Evolutionary conservation across 2,797 vertebrate species (phyloP).

Genomic region (Gallirallus australis): DNA sequence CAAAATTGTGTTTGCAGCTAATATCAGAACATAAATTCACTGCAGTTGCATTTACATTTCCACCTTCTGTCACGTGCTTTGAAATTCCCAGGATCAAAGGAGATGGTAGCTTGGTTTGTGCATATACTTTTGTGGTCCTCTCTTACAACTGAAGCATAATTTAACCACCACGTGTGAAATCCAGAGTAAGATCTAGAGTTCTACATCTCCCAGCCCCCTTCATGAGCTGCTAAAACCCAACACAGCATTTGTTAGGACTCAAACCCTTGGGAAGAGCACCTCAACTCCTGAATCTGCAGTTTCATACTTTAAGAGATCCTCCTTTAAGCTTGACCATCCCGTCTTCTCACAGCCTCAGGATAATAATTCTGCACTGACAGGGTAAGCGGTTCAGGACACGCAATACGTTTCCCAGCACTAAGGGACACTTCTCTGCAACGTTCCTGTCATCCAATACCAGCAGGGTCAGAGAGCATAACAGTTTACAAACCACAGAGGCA

Average conservation of each 20-base stretch:
- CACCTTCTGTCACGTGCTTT: neutral
- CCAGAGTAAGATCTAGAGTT: neutral
- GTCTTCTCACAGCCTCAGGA: neutral
- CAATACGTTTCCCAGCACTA: neutral
- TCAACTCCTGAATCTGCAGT: neutral
- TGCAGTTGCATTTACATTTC: neutral
- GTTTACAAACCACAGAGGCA: constrained; percentile 1
- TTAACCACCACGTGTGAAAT: neutral
- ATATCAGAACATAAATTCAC: neutral
- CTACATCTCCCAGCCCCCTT: neutral
- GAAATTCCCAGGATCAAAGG: neutral
- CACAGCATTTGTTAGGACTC: neutral
- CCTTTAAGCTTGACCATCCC: neutral
- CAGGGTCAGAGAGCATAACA: neutral
- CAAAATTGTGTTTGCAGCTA: neutral
- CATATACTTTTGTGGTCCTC: neutral
- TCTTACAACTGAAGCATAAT: neutral
- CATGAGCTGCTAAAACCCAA: neutral
- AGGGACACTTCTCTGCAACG: neutral
- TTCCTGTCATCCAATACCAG: constrained; percentile 24
- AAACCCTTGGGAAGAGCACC: neutral
- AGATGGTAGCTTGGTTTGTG: neutral
- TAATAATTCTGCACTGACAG: neutral
- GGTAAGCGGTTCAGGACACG: neutral
- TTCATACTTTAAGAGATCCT: neutral